These are phyloP conservation scores for Seladonia tumulorum DNA, from an alignment of 2,888 invertebrate species.

Conservation along the genomic window DNA sequence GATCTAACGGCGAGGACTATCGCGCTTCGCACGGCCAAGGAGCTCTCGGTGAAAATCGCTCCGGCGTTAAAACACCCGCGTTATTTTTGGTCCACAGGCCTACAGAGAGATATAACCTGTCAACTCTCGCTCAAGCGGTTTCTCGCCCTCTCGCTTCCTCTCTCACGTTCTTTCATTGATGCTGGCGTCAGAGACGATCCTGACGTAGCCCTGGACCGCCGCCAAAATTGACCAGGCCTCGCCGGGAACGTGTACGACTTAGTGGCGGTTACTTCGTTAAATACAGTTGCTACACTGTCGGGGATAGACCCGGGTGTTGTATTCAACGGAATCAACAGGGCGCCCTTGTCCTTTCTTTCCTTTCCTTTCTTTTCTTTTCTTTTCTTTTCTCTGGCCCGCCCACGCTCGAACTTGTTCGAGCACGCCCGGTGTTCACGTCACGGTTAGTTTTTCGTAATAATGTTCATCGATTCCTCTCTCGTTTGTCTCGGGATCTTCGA, in stretches of 20 bases:
- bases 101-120: constrained; percentile 71
- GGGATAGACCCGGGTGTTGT: not conserved
- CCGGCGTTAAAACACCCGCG: constrained; percentile 62
- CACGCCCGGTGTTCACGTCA: not conserved
- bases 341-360: constrained; percentile 8
- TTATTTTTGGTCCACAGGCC: constrained; percentile 70
- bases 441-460: not conserved
- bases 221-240: constrained; percentile 72
- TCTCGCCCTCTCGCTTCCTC: constrained; percentile 50
- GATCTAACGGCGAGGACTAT: constrained; percentile 10
- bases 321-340: constrained; percentile 52
- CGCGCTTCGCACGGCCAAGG: constrained; percentile 52
- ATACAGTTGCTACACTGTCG: constrained; percentile 35
- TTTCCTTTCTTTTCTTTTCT: constrained; percentile 6
- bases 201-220: constrained; percentile 78
- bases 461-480: not conserved
- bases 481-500: not conserved
- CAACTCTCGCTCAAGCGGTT: constrained; percentile 55
- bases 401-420: not conserved
- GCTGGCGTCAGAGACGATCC: constrained; percentile 79
- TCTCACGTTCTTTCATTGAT: constrained; percentile 78
- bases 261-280: constrained; percentile 51
- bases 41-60: constrained; percentile 59
- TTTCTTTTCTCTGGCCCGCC: not conserved
- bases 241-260: constrained; percentile 46